Evolutionary conservation across 2,797 vertebrate genomes (phyloP).

Genomic region (Schizopygopsis malacanthus): DNA sequence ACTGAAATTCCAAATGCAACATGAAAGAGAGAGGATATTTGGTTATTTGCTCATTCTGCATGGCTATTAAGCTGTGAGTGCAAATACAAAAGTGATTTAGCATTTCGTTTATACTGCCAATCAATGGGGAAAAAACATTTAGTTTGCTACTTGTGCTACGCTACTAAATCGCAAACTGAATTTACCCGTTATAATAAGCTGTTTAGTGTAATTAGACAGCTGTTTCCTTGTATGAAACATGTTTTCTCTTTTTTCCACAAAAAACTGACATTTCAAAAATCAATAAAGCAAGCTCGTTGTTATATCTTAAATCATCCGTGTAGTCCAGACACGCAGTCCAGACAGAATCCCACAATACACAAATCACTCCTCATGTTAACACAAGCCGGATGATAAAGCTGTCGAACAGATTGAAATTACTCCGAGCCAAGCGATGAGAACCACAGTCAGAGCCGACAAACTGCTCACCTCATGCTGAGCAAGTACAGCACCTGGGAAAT

Average conservation of each 20-base stretch:
- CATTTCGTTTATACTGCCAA: neutral
- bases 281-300: conserved; percentile 33
- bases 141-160: neutral
- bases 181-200: neutral
- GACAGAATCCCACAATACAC: conserved; percentile 31
- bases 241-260: neutral
- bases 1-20: neutral
- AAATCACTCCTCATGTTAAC: conserved; percentile 34
- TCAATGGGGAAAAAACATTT: neutral
- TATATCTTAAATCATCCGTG: conserved; percentile 13
- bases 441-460: conserved; percentile 38
- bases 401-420: conserved; percentile 49
- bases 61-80: neutral
- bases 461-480: conserved; percentile 50
- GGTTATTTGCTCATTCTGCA: neutral
- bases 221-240: neutral
- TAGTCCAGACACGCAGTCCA: conserved; percentile 30
- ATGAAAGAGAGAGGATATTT: neutral
- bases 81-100: neutral
- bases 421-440: conserved; percentile 47
- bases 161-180: neutral
- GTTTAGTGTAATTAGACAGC: neutral
- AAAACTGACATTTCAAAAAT: conserved; percentile 37
- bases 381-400: conserved; percentile 43
- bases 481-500: conserved; percentile 49